Base-by-base conservation (phyloP, 2,888 invertebrate genomes). In the Pecten maximus region DNA sequence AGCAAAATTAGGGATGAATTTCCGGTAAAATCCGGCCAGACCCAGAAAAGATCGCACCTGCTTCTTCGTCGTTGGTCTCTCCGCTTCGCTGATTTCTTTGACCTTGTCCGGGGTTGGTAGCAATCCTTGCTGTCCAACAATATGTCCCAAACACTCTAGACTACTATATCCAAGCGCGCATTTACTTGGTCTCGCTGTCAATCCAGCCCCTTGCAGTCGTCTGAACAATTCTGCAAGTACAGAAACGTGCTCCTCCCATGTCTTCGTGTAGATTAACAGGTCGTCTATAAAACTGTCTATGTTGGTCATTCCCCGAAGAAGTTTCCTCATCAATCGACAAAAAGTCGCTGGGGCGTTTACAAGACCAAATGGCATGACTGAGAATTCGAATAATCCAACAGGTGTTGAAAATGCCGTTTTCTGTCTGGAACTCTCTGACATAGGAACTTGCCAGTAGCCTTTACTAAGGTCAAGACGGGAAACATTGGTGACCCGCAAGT, bases 251-350 rank as follows among this genome's bases (percentile, higher is more conserved):
- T 93, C 89, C 40, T 92, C 91, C 86, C 89, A 93, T 23, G 93
- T 93, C 23, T 40, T 48, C 2, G 92, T 92, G 87, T 74, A 90
- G 23, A 91, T 50, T 12, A 92, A 28, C 12, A 94, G 90, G 48
- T 94, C 93, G 40, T 93, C 93, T 15, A 93, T 89, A 50, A 92
- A 92, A 89, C 92, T 92, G 40, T 92, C 92, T 40, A 91, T 87
- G 40, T 87, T 60, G 40, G 44, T 4, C 16, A 93, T 88, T 50
- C 89, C 91, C 16, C 88, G 35, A 16, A 91, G 48, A 6, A 90
- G 19, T 86, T 88, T 90, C 16, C 91, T 44, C 88, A 90, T 91
- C 28, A 91, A 15, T 74, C 87, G 15, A 87, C 87, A 87, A n/a
- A 40, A 87, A 0, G 87, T 0, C 39, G 87, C n/a, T 19, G 87